Base-by-base conservation (phyloP, 2,888 invertebrate species). In the Latrodectus hesperus region DNA sequence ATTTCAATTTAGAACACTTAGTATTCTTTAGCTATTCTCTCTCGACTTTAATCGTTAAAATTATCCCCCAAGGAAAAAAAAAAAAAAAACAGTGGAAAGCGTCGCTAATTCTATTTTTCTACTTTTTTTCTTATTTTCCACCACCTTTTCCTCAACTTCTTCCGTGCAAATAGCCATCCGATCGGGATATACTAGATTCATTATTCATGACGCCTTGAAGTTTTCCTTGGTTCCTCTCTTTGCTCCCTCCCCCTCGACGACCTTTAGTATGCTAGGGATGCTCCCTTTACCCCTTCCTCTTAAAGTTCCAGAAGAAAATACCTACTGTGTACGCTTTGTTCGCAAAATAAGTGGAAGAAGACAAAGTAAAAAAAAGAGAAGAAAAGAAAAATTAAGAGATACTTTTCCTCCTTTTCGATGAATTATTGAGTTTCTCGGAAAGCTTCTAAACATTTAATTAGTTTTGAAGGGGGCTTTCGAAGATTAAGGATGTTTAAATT, bases 351-450 rank as follows among this genome's bases (percentile, higher is more conserved):
- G 16, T 16, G 12, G 17, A 51, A 26, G 26, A 49, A 75, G 64
- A n/a, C n/a, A 64, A 38, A n/a, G 38, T 60, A 14, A 10, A n/a
- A 26, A 38, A 14, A 60, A 16, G 38, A 53, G 14, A 75, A 60
- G 22, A 73, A 53, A 75, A 38, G 38, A 64, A 49, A 9, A 73
- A 26, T 49, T 38, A 11, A 60, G 6, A 71, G 14, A 71, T 49
- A 49, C n/a, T 71, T 75, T 22, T 17, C 64, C 14, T 16, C 26
- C n/a, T 64, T 64, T 75, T 75, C 64, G 38, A 26, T 75, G 75
- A 75, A 75, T 75, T 75, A 75, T 75, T 75, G 75, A 75, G 75
- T 64, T 64, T 16, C 64, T 64, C 14, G 14, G 75, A 75, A 64
- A n/a, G 64, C 26, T 49, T n/a, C 64, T 26, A 49, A 64, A 38